Evolutionary conservation across 2,888 invertebrate genomes (phyloP), one percentile per base, ranked within the genome.

Genomic region (Branchinecta sandiegonensis): DNA sequence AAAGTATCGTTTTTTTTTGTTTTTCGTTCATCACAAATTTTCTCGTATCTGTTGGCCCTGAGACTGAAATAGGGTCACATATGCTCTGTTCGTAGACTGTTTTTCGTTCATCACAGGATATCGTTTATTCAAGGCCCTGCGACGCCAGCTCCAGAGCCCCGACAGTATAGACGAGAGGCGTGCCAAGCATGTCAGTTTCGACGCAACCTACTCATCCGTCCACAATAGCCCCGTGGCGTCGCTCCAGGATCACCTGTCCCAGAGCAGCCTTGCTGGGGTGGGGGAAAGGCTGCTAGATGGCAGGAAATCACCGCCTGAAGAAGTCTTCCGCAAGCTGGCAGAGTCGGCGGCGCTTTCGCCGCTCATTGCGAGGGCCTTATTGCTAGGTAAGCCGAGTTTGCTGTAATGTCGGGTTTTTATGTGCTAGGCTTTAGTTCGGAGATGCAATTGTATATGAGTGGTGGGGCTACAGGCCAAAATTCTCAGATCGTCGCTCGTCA

Each of bases 181-280:
- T 77, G 85, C 88, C 72, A 93, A 93, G 77, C 93, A 93, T 77
- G 93, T 93, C 48, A 91, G 90, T 74, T 93, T 93, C 70, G 76
- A 77, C 69, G 73, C 74, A n/a, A 73, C 74, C 1, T 37, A 37
- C 37, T 74, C 75, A 9, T 71, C 71, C 48, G 13, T 68, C 65
- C 11, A 70, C 64, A 67, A 72, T 13, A 71, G 71, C 14, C 68
- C 72, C 50, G 73, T 72, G 17, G 67, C 66, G 12, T 64, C 56
- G 12, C 48, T 68, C 23, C n/a, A 68, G 67, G 65, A 67, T 68
- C 69, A 68, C 12, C 63, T 67, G n/a, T 84, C 84, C 72, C 84
- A 85, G 74, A 56, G 14, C 8, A 56, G 63, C 63, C 23, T 56
- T n/a, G 63, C 63, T 10, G 63, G 63, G 10, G 89, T 89, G 76